These are phyloP conservation scores for Heloderma charlesbogerti DNA, from an alignment of 2,113 vertebrate genomes.

Conservation along the genomic window DNA sequence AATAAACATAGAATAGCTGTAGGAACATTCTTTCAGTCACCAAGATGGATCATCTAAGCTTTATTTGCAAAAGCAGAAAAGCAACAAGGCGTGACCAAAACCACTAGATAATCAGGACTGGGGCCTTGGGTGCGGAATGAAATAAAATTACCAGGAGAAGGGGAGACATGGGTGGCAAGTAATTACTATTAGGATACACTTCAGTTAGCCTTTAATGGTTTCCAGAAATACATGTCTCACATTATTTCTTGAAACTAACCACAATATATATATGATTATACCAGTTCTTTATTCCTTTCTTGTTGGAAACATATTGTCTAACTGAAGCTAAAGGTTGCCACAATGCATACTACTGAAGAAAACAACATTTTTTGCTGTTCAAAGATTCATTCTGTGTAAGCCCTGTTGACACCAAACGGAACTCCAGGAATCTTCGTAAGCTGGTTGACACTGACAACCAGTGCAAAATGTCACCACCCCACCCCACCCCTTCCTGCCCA, in stretches of 20 bases:
- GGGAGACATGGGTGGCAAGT: constrained; percentile 14
- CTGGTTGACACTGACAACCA: neutral
- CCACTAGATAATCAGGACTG: constrained; percentile 16
- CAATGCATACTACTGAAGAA: constrained; percentile 15
- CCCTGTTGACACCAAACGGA: neutral
- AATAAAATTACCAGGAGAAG: constrained; percentile 21
- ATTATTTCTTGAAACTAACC: constrained; percentile 37
- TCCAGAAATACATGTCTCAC: constrained; percentile 47
- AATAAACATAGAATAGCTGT: constrained; percentile 31
- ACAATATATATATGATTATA: constrained; percentile 30
- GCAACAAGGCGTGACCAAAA: constrained; percentile 39
- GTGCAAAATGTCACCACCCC: neutral
- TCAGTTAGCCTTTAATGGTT: constrained; percentile 52
- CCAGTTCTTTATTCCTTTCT: neutral
- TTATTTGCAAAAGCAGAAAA: constrained; percentile 8
- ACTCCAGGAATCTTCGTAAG: neutral
- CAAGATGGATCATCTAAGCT: constrained; percentile 10
- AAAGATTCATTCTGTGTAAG: neutral
- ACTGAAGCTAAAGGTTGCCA: neutral
- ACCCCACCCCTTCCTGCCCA: neutral
- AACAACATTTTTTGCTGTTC: neutral
- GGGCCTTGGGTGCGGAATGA: constrained; percentile 29
- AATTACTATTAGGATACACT: constrained; percentile 31
- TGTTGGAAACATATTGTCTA: neutral
- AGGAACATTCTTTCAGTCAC: neutral